Percentiles rank a stretch among this genome's conserved stretches.
Evolutionary conservation across 2,888 invertebrate genomes (phyloP).

Genomic region (Hoplodrina ambigua): DNA sequence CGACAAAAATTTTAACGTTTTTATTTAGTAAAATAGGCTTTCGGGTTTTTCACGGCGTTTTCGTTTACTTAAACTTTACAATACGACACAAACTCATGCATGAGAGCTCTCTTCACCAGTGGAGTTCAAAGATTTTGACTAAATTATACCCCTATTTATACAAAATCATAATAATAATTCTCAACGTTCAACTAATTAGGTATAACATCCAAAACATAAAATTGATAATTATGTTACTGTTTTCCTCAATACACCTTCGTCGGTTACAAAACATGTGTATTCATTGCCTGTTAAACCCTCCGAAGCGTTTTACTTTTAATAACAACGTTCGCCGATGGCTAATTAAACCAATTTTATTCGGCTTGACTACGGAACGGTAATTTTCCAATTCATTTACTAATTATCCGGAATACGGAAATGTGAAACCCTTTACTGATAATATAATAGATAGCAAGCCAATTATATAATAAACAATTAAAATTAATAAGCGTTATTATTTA

Average conservation of each 20-base stretch:
- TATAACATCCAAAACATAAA: background rate
- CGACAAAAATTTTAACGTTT: too few relatives aligned
- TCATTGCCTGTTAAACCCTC: constrained; percentile 51
- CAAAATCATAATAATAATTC: background rate
- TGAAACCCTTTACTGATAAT: constrained; percentile 41
- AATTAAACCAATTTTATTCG: constrained; percentile 70
- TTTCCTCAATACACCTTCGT: constrained; percentile 9
- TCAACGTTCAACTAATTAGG: too few relatives aligned
- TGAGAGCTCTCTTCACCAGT: too few relatives aligned
- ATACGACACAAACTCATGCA: too few relatives aligned
- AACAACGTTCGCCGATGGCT: constrained; percentile 53
- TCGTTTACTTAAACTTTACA: too few relatives aligned
- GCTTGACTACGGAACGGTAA: constrained; percentile 65
- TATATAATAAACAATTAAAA: constrained; percentile 16
- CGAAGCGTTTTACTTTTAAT: constrained; percentile 62
- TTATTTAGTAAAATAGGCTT: too few relatives aligned
- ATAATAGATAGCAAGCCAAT: constrained; percentile 8
- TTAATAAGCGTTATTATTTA: background rate
- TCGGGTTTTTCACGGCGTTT: too few relatives aligned
- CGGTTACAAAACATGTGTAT: constrained; percentile 37
- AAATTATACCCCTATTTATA: background rate
- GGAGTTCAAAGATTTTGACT: background rate
- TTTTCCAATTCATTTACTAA: constrained; percentile 75
- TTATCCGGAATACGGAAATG: constrained; percentile 61
- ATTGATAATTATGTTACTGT: constrained; percentile 11